Evolutionary conservation across 2,113 vertebrate species (phyloP), one percentile per base, ranked within the genome.

Genomic region (Vulpes ferrilata): DNA sequence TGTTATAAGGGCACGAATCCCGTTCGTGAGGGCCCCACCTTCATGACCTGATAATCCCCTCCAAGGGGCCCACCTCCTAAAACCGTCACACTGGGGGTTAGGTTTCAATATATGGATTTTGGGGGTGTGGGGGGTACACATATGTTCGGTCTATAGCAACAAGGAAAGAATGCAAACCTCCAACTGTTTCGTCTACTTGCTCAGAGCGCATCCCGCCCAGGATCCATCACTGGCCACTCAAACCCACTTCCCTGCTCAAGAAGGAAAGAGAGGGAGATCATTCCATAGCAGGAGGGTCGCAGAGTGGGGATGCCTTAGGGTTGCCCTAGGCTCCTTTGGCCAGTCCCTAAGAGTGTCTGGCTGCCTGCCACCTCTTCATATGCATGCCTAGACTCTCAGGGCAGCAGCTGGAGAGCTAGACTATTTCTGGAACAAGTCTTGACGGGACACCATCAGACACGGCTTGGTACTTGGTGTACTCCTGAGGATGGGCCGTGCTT

Each of bases 401-500:
- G 2, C 5, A 0, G 3, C 22, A 38, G 13, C 43, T 62, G 4
- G 51, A 4, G 4, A 6, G n/a, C 0, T 5, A 65, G 91, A 38
- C 10, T 43, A 2, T 20, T 60, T 89, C 5, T 53, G 38, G 35
- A 64, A 74, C 57, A 16, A 5, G 15, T 60, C 65, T 91, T 23
- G 55, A 60, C 6, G 1, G 4, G n/a, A 60, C 1, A 9, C 48
- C 8, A 0, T 5, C 32, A 60, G 74, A 7, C 35, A 30, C 13
- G 55, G 4, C 85, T 17, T 5, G 30, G 15, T 6, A 7, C 38
- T 5, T n/a, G 20, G 43, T 2, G 2, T 32, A 11, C 35, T 23
- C 9, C 43, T 20, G 25, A 62, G 69, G 38, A n/a, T 30, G 2
- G 13, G 13, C 43, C 3, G 0, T 0, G 4, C 0, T 62, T 19